Conservation (phyloP, 2,113 vertebrate genomes). For the Platanista minor region DNA sequence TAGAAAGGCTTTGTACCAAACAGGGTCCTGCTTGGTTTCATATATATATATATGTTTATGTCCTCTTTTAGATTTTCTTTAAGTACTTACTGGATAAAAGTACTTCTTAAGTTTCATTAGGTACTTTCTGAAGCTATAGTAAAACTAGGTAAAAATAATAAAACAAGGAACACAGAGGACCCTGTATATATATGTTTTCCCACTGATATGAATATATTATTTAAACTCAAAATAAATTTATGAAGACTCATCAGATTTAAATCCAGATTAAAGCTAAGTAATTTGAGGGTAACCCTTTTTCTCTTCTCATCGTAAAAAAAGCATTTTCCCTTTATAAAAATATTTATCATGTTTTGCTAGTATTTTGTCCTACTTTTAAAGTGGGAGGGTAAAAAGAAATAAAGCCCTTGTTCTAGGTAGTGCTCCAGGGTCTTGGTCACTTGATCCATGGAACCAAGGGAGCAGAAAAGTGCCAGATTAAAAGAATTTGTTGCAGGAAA, state of each 20-base stretch:
- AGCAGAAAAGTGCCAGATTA: neutral
- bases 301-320: neutral
- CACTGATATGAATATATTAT: neutral
- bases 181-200: neutral
- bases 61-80: neutral
- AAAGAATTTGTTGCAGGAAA: neutral
- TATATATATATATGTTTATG: neutral
- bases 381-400: neutral
- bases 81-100: neutral
- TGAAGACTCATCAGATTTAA: slow-evolving; percentile 1
- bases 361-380: neutral
- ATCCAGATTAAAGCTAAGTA: neutral
- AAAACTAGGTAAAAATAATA: neutral
- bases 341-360: neutral
- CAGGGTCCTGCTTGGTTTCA: neutral
- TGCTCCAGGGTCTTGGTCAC: neutral
- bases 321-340: neutral
- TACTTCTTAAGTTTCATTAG: neutral
- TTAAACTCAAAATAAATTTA: neutral
- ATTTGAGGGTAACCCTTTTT: neutral
- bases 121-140: neutral
- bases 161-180: neutral
- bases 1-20: neutral
- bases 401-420: neutral
- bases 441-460: neutral